phyloP scores from a whole-genome alignment of 2,888 invertebrate species.

The Altica lythri region DNA sequence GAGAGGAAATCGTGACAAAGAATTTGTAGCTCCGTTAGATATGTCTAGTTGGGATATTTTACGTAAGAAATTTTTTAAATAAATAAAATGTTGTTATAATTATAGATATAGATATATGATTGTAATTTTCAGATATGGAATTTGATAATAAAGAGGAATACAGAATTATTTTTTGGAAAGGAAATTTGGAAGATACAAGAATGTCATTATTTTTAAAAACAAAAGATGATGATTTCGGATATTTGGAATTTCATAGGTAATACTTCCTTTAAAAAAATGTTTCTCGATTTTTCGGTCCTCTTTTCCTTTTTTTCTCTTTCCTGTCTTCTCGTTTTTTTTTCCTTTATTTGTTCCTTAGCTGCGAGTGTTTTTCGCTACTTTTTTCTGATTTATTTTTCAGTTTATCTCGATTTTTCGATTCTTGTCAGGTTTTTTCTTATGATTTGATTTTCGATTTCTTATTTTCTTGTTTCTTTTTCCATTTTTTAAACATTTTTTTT shows the following conservation, averaged over 20 bases:
- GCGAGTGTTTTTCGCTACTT: too few relatives aligned
- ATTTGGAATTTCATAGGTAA: slow-evolving; percentile 42
- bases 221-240: slow-evolving; percentile 37
- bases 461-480: too few relatives aligned
- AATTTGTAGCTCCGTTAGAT: slow-evolving; percentile 63
- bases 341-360: too few relatives aligned
- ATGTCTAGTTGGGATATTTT: slow-evolving; percentile 74
- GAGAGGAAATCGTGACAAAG: slow-evolving; percentile 73
- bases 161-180: slow-evolving; percentile 79
- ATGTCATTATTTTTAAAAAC: slow-evolving; percentile 58
- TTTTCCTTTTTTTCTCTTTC: too few relatives aligned
- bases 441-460: too few relatives aligned
- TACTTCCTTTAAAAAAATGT: background rate
- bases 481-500: too few relatives aligned
- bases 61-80: slow-evolving; percentile 55
- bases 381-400: too few relatives aligned
- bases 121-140: slow-evolving; percentile 65
- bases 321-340: too few relatives aligned
- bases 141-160: slow-evolving; percentile 72
- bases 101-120: background rate
- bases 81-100: too few relatives aligned
- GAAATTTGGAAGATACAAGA: slow-evolving; percentile 75
- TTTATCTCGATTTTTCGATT: too few relatives aligned
- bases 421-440: too few relatives aligned
- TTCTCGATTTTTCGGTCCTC: too few relatives aligned